phyloP scores from a whole-genome alignment of 2,888 invertebrate genomes.

The Macrosoma leucophasiata region DNA sequence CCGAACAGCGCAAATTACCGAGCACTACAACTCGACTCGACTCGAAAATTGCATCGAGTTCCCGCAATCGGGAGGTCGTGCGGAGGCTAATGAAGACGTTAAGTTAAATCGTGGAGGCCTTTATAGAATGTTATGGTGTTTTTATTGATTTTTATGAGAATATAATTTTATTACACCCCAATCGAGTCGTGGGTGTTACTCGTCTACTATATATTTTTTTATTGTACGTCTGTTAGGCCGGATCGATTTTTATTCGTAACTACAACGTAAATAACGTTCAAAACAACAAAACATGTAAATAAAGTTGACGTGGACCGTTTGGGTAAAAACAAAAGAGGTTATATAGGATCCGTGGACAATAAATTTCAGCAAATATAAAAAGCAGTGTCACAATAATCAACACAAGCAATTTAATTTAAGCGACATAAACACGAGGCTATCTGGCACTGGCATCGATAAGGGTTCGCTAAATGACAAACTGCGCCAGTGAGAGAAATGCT shows the following conservation, averaged over 20 bases:
- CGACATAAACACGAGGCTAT: conserved; percentile 68
- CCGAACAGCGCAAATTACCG: conserved; percentile 56
- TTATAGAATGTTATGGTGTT: conserved; percentile 56
- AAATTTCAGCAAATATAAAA: conserved; percentile 58
- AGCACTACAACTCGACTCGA: conserved; percentile 44
- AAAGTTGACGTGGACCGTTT: conserved; percentile 25
- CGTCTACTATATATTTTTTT: conserved; percentile 28
- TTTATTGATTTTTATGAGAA: conserved; percentile 68
- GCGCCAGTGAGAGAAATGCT: conserved; percentile 59
- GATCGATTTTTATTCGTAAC: conserved; percentile 30
- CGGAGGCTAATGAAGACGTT: conserved; percentile 67
- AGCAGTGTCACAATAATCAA: conserved; percentile 65
- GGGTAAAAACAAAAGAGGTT: conserved; percentile 21
- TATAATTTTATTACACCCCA: conserved; percentile 51
- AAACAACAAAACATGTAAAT: conserved; percentile 31
- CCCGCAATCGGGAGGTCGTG: conserved; percentile 61
- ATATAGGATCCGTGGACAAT: conserved; percentile 41
- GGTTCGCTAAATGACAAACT: conserved; percentile 71
- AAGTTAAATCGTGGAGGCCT: conserved; percentile 54
- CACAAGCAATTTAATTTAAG: conserved; percentile 67
- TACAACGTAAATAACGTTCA: conserved; percentile 32
- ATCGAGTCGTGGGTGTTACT: conserved; percentile 37
- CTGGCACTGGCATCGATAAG: conserved; percentile 68
- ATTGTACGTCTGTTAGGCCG: conserved; percentile 28
- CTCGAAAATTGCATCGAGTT: conserved; percentile 57